Percentiles rank a stretch among this genome's conserved stretches.
These are phyloP conservation scores for Phoenicopterus ruber DNA, from an alignment of 2,113 vertebrate species.

Conservation along the genomic window DNA sequence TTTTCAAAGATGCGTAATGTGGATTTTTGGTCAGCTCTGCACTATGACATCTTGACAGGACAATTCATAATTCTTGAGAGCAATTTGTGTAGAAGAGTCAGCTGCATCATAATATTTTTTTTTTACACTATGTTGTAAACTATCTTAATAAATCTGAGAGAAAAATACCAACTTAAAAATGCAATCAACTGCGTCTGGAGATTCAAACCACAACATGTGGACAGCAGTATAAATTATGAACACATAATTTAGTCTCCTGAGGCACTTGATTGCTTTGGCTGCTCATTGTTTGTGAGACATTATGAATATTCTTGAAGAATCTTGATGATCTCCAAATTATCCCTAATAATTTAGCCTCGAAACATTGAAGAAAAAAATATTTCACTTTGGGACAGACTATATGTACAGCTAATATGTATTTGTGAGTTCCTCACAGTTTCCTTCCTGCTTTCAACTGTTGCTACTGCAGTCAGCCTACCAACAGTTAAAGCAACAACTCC, in stretches of 20 bases:
- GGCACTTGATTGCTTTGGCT: not conserved
- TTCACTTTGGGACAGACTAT: not conserved
- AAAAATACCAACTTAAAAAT: not conserved
- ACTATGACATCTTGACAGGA: not conserved
- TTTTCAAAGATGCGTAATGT: not conserved
- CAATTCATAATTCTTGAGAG: not conserved
- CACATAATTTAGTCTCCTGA: not conserved
- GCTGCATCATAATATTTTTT: not conserved
- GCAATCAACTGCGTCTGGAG: not conserved
- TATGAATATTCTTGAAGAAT: constrained; percentile 9
- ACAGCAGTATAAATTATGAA: constrained; percentile 4
- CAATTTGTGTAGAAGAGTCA: not conserved
- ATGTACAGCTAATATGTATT: not conserved
- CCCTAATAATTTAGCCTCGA: not conserved
- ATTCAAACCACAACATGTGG: not conserved
- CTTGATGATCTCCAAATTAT: constrained; percentile 20
- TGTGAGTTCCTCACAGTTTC: not conserved
- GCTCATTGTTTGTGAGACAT: not conserved
- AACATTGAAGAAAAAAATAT: not conserved
- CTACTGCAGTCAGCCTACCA: not conserved
- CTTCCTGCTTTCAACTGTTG: not conserved
- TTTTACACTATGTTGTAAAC: not conserved
- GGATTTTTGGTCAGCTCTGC: not conserved
- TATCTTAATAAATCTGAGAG: not conserved
- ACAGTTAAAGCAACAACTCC: not conserved